Evolutionary conservation across 2,797 vertebrate genomes (phyloP), one percentile per base, ranked within the genome.

Genomic region (Orientallactaga sibirica): DNA sequence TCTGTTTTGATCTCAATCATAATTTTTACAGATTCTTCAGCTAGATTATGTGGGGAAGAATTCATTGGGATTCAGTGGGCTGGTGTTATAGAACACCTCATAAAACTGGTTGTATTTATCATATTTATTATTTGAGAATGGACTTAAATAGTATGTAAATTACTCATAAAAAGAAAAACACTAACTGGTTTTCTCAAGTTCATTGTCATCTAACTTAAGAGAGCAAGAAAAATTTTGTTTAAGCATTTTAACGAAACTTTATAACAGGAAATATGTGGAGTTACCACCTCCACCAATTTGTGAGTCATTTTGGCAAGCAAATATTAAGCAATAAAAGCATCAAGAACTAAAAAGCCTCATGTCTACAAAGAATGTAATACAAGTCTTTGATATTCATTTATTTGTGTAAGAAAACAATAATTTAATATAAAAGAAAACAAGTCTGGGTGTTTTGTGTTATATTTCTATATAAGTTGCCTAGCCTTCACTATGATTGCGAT

Each of bases 61-160:
- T 12, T 58, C 55, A 58, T 12, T 58, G 48, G 48, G 8, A 9
- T 10, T 48, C 48, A 48, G 48, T 48, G 48, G 48, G 48, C 48
- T 48, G 48, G 48, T 48, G 10, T 48, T 48, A 48, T 48, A 48
- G 48, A 48, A 48, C 48, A 48, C 10, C 48, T 48, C 48, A 48
- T 48, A 48, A 48, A 48, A 48, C 48, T 48, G 48, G 48, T 48
- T 48, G 7, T 48, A 48, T 48, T 48, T 48, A 48, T 48, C 48
- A 8, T 48, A 48, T 10, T 8, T 48, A 48, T 48, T 48, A 48
- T 48, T 82, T 70, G 2, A 81, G 58, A n/a, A 76, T 37, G 20
- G 41, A 86, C 68, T 96, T 84, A 41, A 68, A 64, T 91, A 98
- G 97, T 97, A 98, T 98, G 98, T 95, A 96, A 96, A 96, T 97